Evolutionary conservation across 2,888 invertebrate genomes (phyloP), one percentile per base, ranked within the genome.

Genomic region (Drosophila differens): DNA sequence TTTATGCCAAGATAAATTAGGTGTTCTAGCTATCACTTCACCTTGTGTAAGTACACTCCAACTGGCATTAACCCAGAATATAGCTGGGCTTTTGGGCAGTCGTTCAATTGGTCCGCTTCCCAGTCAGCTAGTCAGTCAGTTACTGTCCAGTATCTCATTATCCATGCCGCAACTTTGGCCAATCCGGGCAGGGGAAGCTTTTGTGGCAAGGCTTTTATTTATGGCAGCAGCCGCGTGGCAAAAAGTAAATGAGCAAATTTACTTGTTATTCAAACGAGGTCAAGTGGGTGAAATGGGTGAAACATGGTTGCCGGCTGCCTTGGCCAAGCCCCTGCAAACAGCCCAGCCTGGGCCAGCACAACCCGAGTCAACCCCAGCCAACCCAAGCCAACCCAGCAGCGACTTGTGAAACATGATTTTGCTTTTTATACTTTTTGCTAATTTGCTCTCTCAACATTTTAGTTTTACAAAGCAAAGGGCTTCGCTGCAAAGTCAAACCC

Each of bases 331-430:
- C 74, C 39, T 14, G 3, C 12, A 14, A 49, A 7, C 53, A 33
- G 60, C 58, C 51, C 55, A 44, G 70, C 62, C 41, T 35, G 19
- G 22, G 16, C 47, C 68, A 32, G 32, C 49, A 33, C 64, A 54
- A 53, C 67, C 14, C 52, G 22, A 28, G 22, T 37, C 32, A 14
- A 22, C 53, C 16, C 4, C 12, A 14, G 44, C 51, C 64, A 59
- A 53, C 67, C 12, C 52, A n/a, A 28, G n/a, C 41, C 32, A 14
- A 22, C 58, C 52, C 60, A 53, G 69, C 59, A 81, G 82, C 82
- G 85, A 85, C 85, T 85, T 86, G 87, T 87, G 87, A 83, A 86
- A 86, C 87, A 86, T 87, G 87, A 87, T 87, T 86, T 86, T 82
- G 82, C 85, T 86, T 85, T 86, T 85, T 86, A 87, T 87, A 75